Base-by-base conservation (phyloP, 2,888 invertebrate species). In the Carterocephalus palaemon region DNA sequence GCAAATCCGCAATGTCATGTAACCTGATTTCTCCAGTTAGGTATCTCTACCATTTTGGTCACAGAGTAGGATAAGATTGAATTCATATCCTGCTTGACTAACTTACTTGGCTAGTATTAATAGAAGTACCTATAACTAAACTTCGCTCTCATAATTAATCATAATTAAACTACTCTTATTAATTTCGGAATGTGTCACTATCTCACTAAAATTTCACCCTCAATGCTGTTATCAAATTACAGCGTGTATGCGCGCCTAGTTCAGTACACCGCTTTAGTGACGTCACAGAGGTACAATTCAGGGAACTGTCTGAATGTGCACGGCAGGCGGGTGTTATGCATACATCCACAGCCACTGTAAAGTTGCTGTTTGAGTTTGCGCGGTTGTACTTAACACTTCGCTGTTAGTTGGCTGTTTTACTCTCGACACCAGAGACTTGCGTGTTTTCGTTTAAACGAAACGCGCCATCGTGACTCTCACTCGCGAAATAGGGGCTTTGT, bases 321-420 rank as follows among this genome's bases (percentile, higher is more conserved):
- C 13, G 13, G 26, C 26, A 12, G 41, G 12, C 26, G 13, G 13
- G 6, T 4, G 7, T 12, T 10, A 13, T 26, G 8, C 26, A 6
- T 12, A 24, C 34, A 26, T 32, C 40, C 46, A 48, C 48, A 45
- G 46, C 46, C 43, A 38, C 48, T 42, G 41, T 31, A 16, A 22
- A 42, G 46, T 51, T 53, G 53, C 49, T 36, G 23, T 23, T 36
- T 29, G 43, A 45, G 52, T 42, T 54, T 48, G 49, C 57, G 50
- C 49, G 48, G 53, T 62, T 60, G 56, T 62, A 62, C 61, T 58
- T 60, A 55, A 62, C 52, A 34, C 37, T 43, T 45, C 37, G 31
- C n/a, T n/a, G n/a, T 23, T n/a, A 23, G 24, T 34, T 34, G 36
- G 47, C 20, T 10, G 32, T 48, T 34, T 45, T 24, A 29, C 10